Conservation (phyloP, 1,140 invertebrate species). For the Drosophila ercepeae region DNA sequence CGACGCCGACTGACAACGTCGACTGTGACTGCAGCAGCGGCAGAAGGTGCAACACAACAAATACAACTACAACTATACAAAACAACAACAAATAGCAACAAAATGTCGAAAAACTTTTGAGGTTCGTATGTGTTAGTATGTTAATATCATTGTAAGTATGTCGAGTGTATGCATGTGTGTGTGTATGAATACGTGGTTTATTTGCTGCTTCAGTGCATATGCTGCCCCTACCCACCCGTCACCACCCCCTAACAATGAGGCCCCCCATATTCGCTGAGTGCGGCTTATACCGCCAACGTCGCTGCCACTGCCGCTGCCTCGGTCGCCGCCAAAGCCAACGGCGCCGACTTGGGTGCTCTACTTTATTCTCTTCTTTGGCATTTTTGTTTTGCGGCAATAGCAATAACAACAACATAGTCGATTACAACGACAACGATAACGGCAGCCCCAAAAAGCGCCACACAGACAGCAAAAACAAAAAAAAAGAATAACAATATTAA, state of each 20-base stretch:
- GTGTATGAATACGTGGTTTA: conserved; percentile 75
- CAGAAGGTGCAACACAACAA: conserved; percentile 42
- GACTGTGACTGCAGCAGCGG: conserved; percentile 5
- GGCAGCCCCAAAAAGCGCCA: conserved; percentile 52
- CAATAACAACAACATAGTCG: conserved; percentile 68
- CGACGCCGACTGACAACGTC: neutral
- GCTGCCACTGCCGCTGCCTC: conserved; percentile 38
- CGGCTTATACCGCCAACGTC: conserved; percentile 52
- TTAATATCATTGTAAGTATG: conserved; percentile 31
- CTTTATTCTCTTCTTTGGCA: conserved; percentile 76
- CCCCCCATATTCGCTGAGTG: conserved; percentile 42
- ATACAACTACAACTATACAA: conserved; percentile 28
- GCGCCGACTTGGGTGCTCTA: conserved; percentile 67
- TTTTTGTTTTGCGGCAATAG: conserved; percentile 65
- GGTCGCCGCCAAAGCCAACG: conserved; percentile 54
- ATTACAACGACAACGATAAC: conserved; percentile 54
- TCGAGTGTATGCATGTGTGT: conserved; percentile 37
- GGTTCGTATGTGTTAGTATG: conserved; percentile 53
- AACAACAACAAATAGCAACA: conserved; percentile 64
- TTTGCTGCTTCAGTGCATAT: conserved; percentile 78
- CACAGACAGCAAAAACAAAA: conserved; percentile 35
- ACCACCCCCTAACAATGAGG: conserved; percentile 7
- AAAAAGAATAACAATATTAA: conserved; percentile 13
- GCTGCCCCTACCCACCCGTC: conserved; percentile 33
- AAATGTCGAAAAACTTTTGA: conserved; percentile 79